These are phyloP conservation scores for Oscheius sp. DNA, from an alignment of 2,888 invertebrate genomes.

Conservation along the genomic window DNA sequence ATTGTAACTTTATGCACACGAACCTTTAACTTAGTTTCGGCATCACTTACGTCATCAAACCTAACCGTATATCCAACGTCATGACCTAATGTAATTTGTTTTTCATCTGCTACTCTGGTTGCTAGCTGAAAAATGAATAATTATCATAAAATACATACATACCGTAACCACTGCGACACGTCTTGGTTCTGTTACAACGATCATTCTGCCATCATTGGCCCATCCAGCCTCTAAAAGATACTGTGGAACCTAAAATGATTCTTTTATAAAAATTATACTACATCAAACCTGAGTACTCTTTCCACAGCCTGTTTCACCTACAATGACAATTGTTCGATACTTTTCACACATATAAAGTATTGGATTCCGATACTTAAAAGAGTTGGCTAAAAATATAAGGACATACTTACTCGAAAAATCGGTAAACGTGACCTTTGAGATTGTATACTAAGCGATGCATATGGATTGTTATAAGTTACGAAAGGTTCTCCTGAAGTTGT, in stretches of 20 bases:
- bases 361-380: slow-evolving; percentile 79
- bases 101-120: slow-evolving; percentile 86
- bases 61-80: slow-evolving; percentile 86
- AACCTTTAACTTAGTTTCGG: slow-evolving; percentile 72
- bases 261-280: not conserved
- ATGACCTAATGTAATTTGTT: slow-evolving; percentile 80
- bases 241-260: slow-evolving; percentile 74
- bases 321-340: slow-evolving; percentile 83
- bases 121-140: slow-evolving; percentile 76
- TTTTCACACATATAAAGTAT: slow-evolving; percentile 89
- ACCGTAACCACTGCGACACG: slow-evolving; percentile 86
- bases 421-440: slow-evolving; percentile 86
- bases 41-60: slow-evolving; percentile 73
- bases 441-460: slow-evolving; percentile 83
- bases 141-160: slow-evolving; percentile 32
- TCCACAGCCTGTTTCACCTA: slow-evolving; percentile 91
- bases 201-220: slow-evolving; percentile 79
- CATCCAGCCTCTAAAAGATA: slow-evolving; percentile 88
- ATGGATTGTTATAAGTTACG: slow-evolving; percentile 77
- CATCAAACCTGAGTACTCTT: slow-evolving; percentile 86
- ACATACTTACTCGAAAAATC: slow-evolving; percentile 77
- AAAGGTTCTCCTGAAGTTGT: slow-evolving; percentile 20
- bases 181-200: slow-evolving; percentile 91
- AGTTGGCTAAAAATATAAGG: not conserved
- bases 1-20: not conserved